Evolutionary conservation across 1,140 invertebrate genomes (phyloP).

Genomic region (Drosophila arizonae): DNA sequence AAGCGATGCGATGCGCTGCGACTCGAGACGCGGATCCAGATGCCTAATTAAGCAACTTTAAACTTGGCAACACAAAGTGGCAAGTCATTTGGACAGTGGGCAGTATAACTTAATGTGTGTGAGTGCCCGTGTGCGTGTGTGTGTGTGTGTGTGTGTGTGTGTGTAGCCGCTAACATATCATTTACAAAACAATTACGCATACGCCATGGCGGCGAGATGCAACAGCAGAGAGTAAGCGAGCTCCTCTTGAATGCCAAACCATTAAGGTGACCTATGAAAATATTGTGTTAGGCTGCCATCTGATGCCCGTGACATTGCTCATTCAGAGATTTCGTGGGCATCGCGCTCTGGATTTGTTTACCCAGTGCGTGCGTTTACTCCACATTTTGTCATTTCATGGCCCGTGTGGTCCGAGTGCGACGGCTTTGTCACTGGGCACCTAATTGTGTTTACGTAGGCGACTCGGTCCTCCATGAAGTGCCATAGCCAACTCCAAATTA

Average conservation of each 20-base stretch:
- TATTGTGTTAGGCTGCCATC: constrained; percentile 68
- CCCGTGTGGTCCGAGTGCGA: constrained; percentile 34
- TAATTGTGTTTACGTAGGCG: constrained; percentile 81
- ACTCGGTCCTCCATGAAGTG: constrained; percentile 33
- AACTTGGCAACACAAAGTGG: constrained; percentile 70
- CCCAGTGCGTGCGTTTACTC: constrained; percentile 67
- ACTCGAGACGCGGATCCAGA: constrained; percentile 21
- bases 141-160: background rate
- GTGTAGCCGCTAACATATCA: constrained; percentile 46
- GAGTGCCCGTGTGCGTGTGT: background rate
- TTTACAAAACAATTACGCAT: constrained; percentile 71
- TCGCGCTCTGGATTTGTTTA: constrained; percentile 51
- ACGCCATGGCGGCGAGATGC: constrained; percentile 63
- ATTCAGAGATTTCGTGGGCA: constrained; percentile 42
- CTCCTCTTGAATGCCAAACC: constrained; percentile 56
- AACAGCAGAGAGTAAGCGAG: constrained; percentile 38
- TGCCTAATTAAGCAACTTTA: constrained; percentile 72
- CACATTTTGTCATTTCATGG: constrained; percentile 77
- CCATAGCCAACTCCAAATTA: constrained; percentile 59
- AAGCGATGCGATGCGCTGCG: background rate
- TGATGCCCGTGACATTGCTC: constrained; percentile 43
- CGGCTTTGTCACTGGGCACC: constrained; percentile 58
- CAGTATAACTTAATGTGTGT: constrained; percentile 16
- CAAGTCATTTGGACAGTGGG: constrained; percentile 70
- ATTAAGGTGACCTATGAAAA: constrained; percentile 78